phyloP scores from a whole-genome alignment of 2,888 invertebrate species.

The Erannis defoliaria region DNA sequence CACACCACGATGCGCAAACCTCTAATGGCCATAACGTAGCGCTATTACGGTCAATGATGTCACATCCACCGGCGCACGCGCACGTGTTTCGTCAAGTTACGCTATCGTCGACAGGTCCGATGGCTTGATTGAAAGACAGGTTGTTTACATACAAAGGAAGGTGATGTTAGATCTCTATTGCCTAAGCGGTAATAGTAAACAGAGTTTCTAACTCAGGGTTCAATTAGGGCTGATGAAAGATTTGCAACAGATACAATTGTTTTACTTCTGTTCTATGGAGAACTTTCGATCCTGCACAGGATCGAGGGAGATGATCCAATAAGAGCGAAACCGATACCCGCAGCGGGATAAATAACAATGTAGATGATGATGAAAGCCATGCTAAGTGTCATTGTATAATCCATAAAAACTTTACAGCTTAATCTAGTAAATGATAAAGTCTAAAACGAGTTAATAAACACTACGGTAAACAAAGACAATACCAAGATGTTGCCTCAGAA shows the following conservation, averaged over 20 bases:
- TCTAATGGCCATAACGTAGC: constrained; percentile 55
- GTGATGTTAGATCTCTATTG: constrained; percentile 18
- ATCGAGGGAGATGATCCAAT: no score
- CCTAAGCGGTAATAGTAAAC: constrained; percentile 13
- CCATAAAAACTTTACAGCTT: no score
- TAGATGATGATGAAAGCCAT: not conserved
- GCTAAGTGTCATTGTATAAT: not conserved
- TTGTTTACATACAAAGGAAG: constrained; percentile 51
- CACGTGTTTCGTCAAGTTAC: constrained; percentile 53
- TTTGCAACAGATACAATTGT: not conserved
- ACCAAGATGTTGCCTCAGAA: no score
- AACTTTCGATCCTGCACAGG: no score
- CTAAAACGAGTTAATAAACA: no score
- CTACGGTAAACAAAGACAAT: no score
- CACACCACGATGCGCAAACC: constrained; percentile 48
- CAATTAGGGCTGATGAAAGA: not conserved
- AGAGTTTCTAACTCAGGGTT: not conserved
- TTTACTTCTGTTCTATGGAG: no score
- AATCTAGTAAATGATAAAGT: no score
- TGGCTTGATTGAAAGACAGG: constrained; percentile 42
- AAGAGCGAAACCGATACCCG: no score
- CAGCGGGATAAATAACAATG: not conserved
- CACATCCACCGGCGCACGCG: constrained; percentile 62
- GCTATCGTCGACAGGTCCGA: constrained; percentile 34
- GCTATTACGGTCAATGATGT: constrained; percentile 61